These are phyloP conservation scores for Pomatostomus ruficeps DNA, from an alignment of 2,113 vertebrate genomes.

Conservation along the genomic window DNA sequence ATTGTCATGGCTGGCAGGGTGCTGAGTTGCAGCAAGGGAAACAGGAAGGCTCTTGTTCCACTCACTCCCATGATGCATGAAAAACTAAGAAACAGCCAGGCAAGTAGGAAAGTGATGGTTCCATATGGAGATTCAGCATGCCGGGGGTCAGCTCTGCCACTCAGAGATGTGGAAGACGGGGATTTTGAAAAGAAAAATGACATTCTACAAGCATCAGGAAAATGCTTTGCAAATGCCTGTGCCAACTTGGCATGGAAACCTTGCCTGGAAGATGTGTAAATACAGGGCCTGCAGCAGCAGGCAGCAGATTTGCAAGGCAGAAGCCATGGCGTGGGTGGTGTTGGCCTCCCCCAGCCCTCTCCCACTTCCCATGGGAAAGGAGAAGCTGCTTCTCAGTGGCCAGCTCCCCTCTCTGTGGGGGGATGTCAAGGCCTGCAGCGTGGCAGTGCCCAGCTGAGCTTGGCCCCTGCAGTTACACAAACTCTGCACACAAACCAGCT, in stretches of 20 bases:
- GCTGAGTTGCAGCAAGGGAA: neutral
- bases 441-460: neutral
- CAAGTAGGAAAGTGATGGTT: neutral
- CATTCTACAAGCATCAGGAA: neutral
- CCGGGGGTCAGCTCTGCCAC: neutral
- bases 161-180: neutral
- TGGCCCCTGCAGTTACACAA: neutral
- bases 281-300: neutral
- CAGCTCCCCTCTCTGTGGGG: neutral
- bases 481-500: neutral
- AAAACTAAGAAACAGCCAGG: neutral
- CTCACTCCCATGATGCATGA: neutral
- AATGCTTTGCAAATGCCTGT: neutral
- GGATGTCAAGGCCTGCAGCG: neutral
- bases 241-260: neutral
- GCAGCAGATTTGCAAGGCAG: neutral
- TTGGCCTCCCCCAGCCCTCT: neutral
- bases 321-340: accelerated
- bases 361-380: neutral
- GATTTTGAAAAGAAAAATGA: neutral
- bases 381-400: neutral
- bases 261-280: neutral
- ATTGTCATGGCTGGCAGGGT: neutral
- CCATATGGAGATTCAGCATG: neutral
- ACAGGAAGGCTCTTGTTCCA: neutral